A percentile compares a stretch with the other conserved stretches of the same genome.
Evolutionary conservation across 2,113 vertebrate genomes (phyloP).

Genomic region (Pteronura brasiliensis): DNA sequence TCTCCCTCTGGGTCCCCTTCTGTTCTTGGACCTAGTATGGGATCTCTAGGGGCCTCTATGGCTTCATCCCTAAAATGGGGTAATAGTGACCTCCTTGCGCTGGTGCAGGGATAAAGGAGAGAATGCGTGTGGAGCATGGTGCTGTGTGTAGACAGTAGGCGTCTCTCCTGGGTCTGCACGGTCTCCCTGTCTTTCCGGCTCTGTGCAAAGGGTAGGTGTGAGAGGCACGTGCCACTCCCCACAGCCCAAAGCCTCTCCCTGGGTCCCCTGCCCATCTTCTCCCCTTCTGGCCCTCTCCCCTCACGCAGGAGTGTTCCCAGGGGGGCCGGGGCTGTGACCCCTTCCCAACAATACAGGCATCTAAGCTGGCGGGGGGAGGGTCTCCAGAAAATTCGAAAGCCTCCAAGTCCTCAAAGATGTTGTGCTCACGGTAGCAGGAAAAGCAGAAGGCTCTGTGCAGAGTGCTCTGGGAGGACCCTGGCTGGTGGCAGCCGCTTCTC

Average conservation of each 20-base stretch:
- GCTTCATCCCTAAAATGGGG: neutral
- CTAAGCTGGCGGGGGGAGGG: neutral
- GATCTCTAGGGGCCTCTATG: too few relatives aligned
- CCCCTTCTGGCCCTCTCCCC: neutral
- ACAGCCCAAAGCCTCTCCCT: neutral
- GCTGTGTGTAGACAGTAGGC: neutral
- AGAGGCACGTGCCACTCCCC: neutral
- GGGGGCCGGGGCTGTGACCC: neutral
- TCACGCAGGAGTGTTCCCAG: neutral
- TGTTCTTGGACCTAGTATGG: too few relatives aligned
- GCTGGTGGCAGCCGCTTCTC: neutral
- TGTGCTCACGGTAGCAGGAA: neutral
- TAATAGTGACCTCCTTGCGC: fast-evolving
- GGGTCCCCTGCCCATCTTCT: neutral
- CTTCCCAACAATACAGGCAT: neutral
- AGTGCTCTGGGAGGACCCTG: neutral
- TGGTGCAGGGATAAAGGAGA: neutral
- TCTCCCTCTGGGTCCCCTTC: too few relatives aligned
- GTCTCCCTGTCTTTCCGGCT: neutral
- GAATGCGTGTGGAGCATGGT: neutral
- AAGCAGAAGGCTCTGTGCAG: too few relatives aligned
- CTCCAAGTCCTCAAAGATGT: neutral
- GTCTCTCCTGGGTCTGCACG: neutral
- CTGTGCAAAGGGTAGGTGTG: neutral
- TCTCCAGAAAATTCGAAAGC: neutral